Evolutionary conservation across 2,113 vertebrate species (phyloP).

Genomic region (Irena cyanogastra): DNA sequence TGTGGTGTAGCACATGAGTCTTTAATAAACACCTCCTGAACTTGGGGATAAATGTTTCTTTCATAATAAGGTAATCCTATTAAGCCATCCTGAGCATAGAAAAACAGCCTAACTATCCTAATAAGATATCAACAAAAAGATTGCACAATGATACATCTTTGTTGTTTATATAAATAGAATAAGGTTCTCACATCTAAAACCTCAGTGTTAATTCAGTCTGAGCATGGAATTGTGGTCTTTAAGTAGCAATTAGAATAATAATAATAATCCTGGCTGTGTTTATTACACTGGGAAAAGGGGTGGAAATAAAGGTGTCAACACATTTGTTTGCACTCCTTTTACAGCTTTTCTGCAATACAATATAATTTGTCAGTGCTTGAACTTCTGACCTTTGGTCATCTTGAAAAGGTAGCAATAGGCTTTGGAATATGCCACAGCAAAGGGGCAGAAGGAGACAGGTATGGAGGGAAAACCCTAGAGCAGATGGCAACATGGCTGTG

Average conservation of each 20-base stretch:
- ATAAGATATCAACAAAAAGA: background rate
- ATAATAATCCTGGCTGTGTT: background rate
- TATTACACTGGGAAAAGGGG: background rate
- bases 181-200: background rate
- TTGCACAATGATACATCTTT: background rate
- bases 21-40: slow-evolving; percentile 6
- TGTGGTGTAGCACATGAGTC: background rate
- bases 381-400: background rate
- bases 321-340: background rate
- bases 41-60: background rate
- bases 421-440: background rate
- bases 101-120: background rate
- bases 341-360: background rate
- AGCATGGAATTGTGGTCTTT: background rate
- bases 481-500: accelerated
- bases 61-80: slow-evolving; percentile 13
- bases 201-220: background rate
- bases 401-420: background rate
- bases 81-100: background rate
- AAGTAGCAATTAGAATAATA: background rate
- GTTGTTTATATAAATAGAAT: background rate
- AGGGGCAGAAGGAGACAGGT: background rate
- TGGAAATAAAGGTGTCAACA: background rate
- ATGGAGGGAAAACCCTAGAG: background rate
- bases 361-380: background rate